These are phyloP conservation scores for Drosophila ambigua DNA, from an alignment of 1,140 invertebrate genomes.

Conservation along the genomic window DNA sequence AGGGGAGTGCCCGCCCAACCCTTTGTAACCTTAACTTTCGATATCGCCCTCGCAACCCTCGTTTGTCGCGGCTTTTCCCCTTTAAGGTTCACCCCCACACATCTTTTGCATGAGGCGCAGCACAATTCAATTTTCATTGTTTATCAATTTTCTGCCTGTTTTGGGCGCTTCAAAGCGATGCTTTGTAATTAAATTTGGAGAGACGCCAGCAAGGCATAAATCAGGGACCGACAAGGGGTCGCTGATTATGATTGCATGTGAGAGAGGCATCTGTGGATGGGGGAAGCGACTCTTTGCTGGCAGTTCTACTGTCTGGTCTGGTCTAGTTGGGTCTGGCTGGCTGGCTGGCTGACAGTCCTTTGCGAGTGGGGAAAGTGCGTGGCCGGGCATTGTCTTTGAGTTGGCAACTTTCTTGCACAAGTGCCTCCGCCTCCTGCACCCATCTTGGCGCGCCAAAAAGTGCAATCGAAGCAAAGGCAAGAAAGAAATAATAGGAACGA, in stretches of 20 bases:
- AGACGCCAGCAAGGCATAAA: constrained; percentile 73
- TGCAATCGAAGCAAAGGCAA: constrained; percentile 57
- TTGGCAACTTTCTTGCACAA: constrained; percentile 55
- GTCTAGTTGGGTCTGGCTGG: neutral
- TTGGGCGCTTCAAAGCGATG: constrained; percentile 72
- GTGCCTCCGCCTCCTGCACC: no score
- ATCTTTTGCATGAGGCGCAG: constrained; percentile 44
- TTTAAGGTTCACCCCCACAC: constrained; percentile 6
- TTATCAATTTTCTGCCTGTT: constrained; percentile 82
- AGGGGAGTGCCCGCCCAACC: constrained; percentile 27
- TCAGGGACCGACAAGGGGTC: constrained; percentile 48
- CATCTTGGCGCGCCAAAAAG: constrained; percentile 32
- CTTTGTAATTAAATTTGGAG: constrained; percentile 81
- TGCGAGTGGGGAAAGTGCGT: constrained; percentile 43
- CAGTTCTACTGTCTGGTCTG: constrained; percentile 5
- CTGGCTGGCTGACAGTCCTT: constrained; percentile 51
- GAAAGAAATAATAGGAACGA: neutral
- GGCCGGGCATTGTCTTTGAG: constrained; percentile 40
- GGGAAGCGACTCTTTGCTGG: neutral
- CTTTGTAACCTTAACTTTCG: constrained; percentile 48
- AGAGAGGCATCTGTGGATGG: constrained; percentile 12
- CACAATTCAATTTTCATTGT: constrained; percentile 81
- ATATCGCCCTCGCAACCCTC: constrained; percentile 54
- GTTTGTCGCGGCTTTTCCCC: constrained; percentile 31
- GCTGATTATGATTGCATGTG: constrained; percentile 59